Evolutionary conservation across 2,797 vertebrate species (phyloP), one percentile per base, ranked within the genome.

Genomic region (Lepilemur septentrionalis): DNA sequence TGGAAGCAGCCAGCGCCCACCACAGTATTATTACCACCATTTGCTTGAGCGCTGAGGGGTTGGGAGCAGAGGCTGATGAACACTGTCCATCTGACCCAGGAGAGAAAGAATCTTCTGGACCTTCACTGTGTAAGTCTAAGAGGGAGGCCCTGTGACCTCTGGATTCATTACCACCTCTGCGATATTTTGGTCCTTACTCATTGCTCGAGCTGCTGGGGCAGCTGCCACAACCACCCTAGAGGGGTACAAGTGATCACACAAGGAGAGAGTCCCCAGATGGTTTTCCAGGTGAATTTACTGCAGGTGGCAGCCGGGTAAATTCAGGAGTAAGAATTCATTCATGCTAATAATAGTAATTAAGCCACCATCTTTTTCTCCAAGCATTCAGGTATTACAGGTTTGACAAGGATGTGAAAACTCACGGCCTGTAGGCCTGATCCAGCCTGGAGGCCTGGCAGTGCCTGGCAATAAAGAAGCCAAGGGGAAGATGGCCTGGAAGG

Each of bases 311-410:
- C 30, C 46, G 72, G 50, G 57, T 70, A 65, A 61, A 57, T 73
- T 63, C 13, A 50, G 70, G 28, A 57, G 43, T 79, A 78, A 75
- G 35, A 79, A 72, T 52, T 35, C 20, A 5, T 61, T 35, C 2
- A 0, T 46, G 69, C 52, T 91, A 76, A 96, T 43, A 75, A 92
- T n/a, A 93, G 65, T 70, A 52, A 91, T 96, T 78, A 97, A 76
- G 57, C 25, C 81, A 50, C 20, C 46, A 67, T 70, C 75, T 81
- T 38, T 81, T 85, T 81, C 91, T 59, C 59, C 75, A 43, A 69
- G 67, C 50, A 65, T 78, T 82, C 85, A 38, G 69, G 85, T 79
- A 82, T 85, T 84, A 93, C 93, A 76, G 86, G 96, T 94, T 59
- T 76, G 85, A 88, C 92, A 57, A 84, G 88, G 73, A 72, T 79